phyloP scores from a whole-genome alignment of 1,140 invertebrate species.

The Zaprionus lachaisei region DNA sequence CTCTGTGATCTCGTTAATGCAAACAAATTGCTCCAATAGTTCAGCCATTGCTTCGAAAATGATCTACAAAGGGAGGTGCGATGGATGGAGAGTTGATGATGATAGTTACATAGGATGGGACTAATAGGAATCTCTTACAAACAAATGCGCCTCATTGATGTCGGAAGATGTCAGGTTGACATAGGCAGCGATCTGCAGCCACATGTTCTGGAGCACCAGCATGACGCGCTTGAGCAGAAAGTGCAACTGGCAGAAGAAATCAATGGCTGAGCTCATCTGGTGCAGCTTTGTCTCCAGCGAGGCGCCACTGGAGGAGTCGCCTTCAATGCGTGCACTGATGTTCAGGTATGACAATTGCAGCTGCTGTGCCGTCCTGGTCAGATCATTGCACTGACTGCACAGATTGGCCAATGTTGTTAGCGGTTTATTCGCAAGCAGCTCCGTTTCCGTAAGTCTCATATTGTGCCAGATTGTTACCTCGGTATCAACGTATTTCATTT shows the following conservation, averaged over 20 bases:
- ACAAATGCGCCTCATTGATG: constrained; percentile 51
- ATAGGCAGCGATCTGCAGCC: constrained; percentile 64
- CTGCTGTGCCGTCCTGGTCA: constrained; percentile 89
- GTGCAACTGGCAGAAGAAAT: constrained; percentile 76
- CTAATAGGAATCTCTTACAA: constrained; percentile 36
- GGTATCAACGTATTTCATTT: constrained; percentile 41
- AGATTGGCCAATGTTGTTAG: constrained; percentile 92
- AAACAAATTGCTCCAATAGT: constrained; percentile 59
- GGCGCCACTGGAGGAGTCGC: neutral
- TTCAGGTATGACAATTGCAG: constrained; percentile 53
- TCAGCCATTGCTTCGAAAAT: constrained; percentile 63
- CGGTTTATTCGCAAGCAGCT: constrained; percentile 92
- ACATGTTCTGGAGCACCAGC: constrained; percentile 63
- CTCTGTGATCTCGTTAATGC: constrained; percentile 67
- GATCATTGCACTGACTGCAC: constrained; percentile 90
- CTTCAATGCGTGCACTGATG: constrained; percentile 33
- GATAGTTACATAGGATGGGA: neutral
- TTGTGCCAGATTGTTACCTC: constrained; percentile 68
- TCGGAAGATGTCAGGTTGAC: constrained; percentile 22
- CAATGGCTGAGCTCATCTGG: constrained; percentile 70
- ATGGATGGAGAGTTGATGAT: neutral
- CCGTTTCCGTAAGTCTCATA: constrained; percentile 90
- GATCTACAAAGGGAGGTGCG: constrained; percentile 34
- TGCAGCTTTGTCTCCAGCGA: constrained; percentile 40
- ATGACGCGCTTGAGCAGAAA: constrained; percentile 69